Conservation (phyloP, 2,888 invertebrate species). For the Tetropium fuscum region DNA sequence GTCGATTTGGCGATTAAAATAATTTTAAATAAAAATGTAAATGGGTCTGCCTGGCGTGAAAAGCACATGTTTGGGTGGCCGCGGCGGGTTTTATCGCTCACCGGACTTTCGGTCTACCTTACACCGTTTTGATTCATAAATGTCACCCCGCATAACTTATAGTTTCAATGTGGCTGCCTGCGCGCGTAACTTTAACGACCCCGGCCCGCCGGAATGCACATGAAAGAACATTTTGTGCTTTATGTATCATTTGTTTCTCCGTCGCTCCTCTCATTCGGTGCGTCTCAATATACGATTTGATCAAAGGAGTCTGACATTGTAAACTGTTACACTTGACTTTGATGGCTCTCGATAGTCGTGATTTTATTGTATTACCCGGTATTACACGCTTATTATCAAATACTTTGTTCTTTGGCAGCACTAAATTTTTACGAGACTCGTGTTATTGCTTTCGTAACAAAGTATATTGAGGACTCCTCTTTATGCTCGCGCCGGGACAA, state of each 20-base stretch:
- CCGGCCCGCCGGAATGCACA: slow-evolving; percentile 55
- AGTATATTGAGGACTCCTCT: slow-evolving; percentile 9
- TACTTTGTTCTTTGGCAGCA: slow-evolving; percentile 22
- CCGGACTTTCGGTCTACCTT: slow-evolving; percentile 17
- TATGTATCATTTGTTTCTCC: slow-evolving; percentile 49
- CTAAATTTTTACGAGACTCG: slow-evolving; percentile 1
- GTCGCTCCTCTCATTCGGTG: slow-evolving; percentile 3
- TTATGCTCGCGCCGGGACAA: slow-evolving; percentile 4
- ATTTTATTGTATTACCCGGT: slow-evolving; percentile 22
- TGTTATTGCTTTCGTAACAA: slow-evolving; percentile 23
- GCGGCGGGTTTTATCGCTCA: background rate
- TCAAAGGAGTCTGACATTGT: slow-evolving; percentile 34
- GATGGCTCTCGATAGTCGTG: slow-evolving; percentile 22
- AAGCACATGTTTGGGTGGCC: slow-evolving; percentile 13
- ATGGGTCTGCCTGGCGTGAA: slow-evolving; percentile 5
- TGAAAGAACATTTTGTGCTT: slow-evolving; percentile 61
- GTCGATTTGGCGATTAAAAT: slow-evolving; percentile 9
- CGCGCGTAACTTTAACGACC: slow-evolving; percentile 58
- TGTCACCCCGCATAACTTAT: slow-evolving; percentile 62
- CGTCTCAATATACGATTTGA: slow-evolving; percentile 23
- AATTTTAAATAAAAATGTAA: slow-evolving; percentile 18
- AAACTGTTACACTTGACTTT: slow-evolving; percentile 30
- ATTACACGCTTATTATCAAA: slow-evolving; percentile 26
- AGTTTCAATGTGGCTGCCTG: slow-evolving; percentile 60
- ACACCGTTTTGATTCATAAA: slow-evolving; percentile 58